A percentile compares a stretch with the other conserved stretches of the same genome.
phyloP scores from a whole-genome alignment of 2,113 vertebrate species.

The Chaetodon trifascialis region DNA sequence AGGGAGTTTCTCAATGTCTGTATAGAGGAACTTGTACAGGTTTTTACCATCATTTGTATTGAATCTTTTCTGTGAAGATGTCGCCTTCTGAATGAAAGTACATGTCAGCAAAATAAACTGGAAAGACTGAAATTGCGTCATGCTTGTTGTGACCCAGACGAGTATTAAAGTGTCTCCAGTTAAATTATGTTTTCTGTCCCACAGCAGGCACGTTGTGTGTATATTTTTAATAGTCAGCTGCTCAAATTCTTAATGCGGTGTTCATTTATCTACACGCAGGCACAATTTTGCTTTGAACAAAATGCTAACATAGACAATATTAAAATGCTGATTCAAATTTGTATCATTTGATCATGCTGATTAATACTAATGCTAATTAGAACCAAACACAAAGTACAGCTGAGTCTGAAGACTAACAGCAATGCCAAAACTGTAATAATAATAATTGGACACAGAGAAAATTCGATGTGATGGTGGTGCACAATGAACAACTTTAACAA shows the following conservation, averaged over 20 bases:
- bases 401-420: too few species aligned
- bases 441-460: too few species aligned
- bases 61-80: constrained; percentile 37
- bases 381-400: too few species aligned
- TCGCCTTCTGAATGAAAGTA: constrained; percentile 1
- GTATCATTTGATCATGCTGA: too few species aligned
- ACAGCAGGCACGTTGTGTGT: not conserved
- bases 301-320: not conserved
- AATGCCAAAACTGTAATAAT: too few species aligned
- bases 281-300: too few species aligned
- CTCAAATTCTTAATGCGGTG: not conserved
- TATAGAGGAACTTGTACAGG: constrained; percentile 1
- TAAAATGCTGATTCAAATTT: not conserved
- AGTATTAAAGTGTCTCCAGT: not conserved
- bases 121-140: constrained; percentile 1
- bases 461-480: too few species aligned
- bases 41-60: constrained; percentile 34
- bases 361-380: too few species aligned
- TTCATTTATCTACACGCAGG: too few species aligned
- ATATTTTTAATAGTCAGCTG: not conserved
- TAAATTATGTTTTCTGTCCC: not conserved
- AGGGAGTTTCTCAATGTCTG: not conserved
- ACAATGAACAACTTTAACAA: too few species aligned
- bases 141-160: not conserved
- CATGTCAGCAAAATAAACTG: constrained; percentile 54